phyloP scores from a whole-genome alignment of 2,888 invertebrate species.

The Pasiphila rectangulata region DNA sequence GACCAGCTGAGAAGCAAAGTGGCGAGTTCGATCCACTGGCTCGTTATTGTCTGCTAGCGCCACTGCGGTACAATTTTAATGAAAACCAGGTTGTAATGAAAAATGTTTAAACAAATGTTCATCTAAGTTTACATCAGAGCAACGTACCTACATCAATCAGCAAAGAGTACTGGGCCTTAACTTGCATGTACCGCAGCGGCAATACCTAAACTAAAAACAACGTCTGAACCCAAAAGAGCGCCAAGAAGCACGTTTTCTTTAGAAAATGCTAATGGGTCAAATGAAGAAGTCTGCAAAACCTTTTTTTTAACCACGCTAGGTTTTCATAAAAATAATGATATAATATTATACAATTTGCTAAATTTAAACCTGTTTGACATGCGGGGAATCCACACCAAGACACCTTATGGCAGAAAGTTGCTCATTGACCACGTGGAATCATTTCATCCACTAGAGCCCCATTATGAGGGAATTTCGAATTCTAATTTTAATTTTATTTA shows the following conservation, averaged over 20 bases:
- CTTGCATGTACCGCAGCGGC: slow-evolving; percentile 4
- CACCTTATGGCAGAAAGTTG: slow-evolving; percentile 2
- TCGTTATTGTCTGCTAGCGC: slow-evolving; percentile 1
- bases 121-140: neutral
- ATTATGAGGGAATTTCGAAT: no score
- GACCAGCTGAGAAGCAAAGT: no score
- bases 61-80: no score
- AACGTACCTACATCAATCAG: neutral
- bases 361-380: neutral
- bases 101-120: slow-evolving; percentile 3
- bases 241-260: no score
- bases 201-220: slow-evolving; percentile 5
- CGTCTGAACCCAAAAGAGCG: slow-evolving; percentile 6
- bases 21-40: no score
- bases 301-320: slow-evolving; percentile 3
- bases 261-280: slow-evolving; percentile 3
- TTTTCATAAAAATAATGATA: slow-evolving; percentile 4
- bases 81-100: neutral
- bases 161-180: slow-evolving; percentile 4
- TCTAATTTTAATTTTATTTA: no score
- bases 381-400: no score
- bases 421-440: slow-evolving; percentile 5
- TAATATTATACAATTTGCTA: neutral
- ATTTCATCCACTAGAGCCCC: no score
- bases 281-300: slow-evolving; percentile 7